Conservation (phyloP, 2,888 invertebrate genomes). For the Pantelozetes paolii region DNA sequence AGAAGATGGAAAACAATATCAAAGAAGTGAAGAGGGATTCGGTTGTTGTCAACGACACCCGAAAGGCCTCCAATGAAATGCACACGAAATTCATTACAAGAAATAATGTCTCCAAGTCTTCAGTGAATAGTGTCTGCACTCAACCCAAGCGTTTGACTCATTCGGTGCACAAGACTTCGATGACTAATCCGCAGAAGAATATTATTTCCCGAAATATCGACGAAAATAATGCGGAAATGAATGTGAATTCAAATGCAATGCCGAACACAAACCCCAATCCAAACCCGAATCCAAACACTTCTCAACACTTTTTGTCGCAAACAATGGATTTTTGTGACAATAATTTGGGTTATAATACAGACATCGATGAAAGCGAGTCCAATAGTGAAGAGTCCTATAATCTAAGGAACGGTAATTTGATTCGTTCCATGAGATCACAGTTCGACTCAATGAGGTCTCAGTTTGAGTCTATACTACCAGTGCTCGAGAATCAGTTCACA, state of each 20-base stretch:
- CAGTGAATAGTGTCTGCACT: not conserved
- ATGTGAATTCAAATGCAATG: not conserved
- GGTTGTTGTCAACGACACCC: not conserved
- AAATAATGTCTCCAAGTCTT: conserved; percentile 21
- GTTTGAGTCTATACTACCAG: conserved; percentile 25
- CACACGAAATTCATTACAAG: not conserved
- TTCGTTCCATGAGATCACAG: conserved; percentile 11
- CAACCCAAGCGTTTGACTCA: conserved; percentile 21
- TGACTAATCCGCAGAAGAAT: conserved; percentile 22
- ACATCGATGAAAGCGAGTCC: conserved; percentile 18
- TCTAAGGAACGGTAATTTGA: conserved; percentile 13
- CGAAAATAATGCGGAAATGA: not conserved
- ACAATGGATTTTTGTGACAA: conserved; percentile 27
- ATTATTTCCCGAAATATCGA: conserved; percentile 1
- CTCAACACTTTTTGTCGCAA: conserved; percentile 13
- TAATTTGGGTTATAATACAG: conserved; percentile 21
- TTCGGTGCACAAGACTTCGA: not conserved
- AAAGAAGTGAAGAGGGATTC: not conserved
- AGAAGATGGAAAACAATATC: conserved; percentile 23
- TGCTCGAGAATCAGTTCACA: conserved; percentile 28
- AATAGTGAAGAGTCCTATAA: conserved; percentile 13
- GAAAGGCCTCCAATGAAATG: conserved; percentile 33
- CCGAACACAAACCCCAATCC: too few species aligned
- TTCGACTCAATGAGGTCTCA: conserved; percentile 34
- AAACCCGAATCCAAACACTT: too few species aligned